phyloP scores from a whole-genome alignment of 2,888 invertebrate genomes.

The Drosophila antonietae region DNA sequence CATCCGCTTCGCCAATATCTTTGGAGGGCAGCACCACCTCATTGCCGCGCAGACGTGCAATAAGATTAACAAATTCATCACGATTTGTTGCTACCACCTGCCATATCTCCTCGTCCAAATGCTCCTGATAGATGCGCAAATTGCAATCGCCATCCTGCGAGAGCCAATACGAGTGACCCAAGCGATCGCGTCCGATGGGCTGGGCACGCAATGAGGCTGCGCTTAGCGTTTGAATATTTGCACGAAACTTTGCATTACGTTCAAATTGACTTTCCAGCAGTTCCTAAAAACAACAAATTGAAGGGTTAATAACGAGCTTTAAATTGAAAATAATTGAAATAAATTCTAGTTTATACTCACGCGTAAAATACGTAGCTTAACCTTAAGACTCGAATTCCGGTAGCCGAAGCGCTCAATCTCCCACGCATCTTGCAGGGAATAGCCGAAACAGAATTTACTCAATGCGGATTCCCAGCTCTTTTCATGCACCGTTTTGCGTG shows the following conservation, averaged over 20 bases:
- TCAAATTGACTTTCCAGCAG: constrained; percentile 98
- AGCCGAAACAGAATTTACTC: constrained; percentile 95
- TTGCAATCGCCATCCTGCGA: constrained; percentile 95
- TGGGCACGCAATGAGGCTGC: constrained; percentile 93
- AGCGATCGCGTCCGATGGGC: constrained; percentile 95
- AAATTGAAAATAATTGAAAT: background rate
- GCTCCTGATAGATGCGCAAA: constrained; percentile 96
- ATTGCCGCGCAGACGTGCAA: constrained; percentile 90
- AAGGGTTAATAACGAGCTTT: background rate
- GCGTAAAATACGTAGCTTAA: constrained; percentile 95
- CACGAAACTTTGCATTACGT: constrained; percentile 96
- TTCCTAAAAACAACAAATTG: constrained; percentile 86
- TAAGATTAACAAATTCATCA: constrained; percentile 92
- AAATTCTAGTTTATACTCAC: constrained; percentile 85
- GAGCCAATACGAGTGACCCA: constrained; percentile 97
- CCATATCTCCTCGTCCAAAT: constrained; percentile 98
- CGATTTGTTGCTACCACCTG: constrained; percentile 94
- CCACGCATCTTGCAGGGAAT: constrained; percentile 95
- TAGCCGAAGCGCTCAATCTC: constrained; percentile 98
- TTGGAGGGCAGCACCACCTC: constrained; percentile 86
- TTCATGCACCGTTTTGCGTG: constrained; percentile 91
- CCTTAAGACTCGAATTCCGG: constrained; percentile 93
- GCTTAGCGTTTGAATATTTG: constrained; percentile 91
- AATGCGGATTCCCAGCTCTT: constrained; percentile 96
- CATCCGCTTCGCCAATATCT: constrained; percentile 87